phyloP scores from a whole-genome alignment of 2,888 invertebrate genomes.

The Caradrina clavipalpis region DNA sequence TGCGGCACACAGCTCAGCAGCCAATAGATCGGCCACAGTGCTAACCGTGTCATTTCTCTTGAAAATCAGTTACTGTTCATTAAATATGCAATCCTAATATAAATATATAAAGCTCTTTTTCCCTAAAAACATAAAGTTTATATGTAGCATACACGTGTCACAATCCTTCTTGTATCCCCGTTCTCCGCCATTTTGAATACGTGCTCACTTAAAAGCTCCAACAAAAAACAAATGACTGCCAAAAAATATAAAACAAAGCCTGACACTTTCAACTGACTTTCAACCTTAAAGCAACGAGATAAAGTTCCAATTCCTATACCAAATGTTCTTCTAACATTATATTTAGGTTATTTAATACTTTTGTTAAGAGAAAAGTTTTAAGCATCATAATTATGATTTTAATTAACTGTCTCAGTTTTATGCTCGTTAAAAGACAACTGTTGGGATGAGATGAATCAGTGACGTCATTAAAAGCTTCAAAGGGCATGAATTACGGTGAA shows the following conservation, averaged over 20 bases:
- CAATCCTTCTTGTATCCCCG: neutral
- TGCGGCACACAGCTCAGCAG: too few species aligned
- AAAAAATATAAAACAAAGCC: neutral
- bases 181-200: neutral
- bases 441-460: slow-evolving; percentile 4
- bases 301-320: neutral
- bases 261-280: neutral
- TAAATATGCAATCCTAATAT: too few species aligned
- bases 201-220: neutral
- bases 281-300: neutral
- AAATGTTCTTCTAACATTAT: neutral
- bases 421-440: slow-evolving; percentile 15
- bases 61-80: too few species aligned
- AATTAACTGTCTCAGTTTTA: slow-evolving; percentile 35
- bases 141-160: neutral
- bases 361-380: slow-evolving; percentile 39
- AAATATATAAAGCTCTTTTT: neutral
- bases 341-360: slow-evolving; percentile 6
- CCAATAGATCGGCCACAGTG: too few species aligned
- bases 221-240: slow-evolving; percentile 2
- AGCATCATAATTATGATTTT: slow-evolving; percentile 31
- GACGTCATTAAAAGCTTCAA: neutral
- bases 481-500: too few species aligned
- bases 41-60: too few species aligned
- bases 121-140: neutral